Evolutionary conservation across 2,888 invertebrate genomes (phyloP).

Genomic region (Amphipyra berbera): DNA sequence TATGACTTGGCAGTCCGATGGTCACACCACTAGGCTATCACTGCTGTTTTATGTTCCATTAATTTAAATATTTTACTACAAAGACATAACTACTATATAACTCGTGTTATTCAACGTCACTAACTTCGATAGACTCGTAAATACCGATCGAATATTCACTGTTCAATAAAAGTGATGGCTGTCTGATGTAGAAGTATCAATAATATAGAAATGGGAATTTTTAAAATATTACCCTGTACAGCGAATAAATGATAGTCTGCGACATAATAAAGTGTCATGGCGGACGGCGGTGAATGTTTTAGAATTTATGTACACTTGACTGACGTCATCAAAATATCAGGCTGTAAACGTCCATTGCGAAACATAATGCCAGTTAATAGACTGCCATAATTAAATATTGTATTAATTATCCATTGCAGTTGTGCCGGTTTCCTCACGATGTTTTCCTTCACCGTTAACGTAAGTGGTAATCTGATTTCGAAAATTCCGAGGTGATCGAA

Average conservation of each 20-base stretch:
- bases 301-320: conserved; percentile 11
- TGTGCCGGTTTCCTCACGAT: no score
- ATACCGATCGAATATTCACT: conserved; percentile 36
- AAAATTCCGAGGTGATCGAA: no score
- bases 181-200: conserved; percentile 46
- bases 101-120: neutral
- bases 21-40: no score
- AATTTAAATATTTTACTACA: no score
- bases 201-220: conserved; percentile 40
- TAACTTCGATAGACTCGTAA: conserved; percentile 32
- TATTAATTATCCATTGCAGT: no score
- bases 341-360: neutral
- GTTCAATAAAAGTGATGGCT: conserved; percentile 38
- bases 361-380: no score
- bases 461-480: no score
- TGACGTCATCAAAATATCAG: neutral
- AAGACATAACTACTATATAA: no score
- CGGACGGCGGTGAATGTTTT: neutral
- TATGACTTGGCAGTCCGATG: no score
- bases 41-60: no score
- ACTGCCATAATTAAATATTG: no score
- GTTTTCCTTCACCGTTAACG: no score
- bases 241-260: conserved; percentile 22
- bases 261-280: conserved; percentile 24
- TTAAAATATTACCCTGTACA: conserved; percentile 41